phyloP scores from a whole-genome alignment of 1,140 invertebrate genomes.

The Aphaenogaster rudis region DNA sequence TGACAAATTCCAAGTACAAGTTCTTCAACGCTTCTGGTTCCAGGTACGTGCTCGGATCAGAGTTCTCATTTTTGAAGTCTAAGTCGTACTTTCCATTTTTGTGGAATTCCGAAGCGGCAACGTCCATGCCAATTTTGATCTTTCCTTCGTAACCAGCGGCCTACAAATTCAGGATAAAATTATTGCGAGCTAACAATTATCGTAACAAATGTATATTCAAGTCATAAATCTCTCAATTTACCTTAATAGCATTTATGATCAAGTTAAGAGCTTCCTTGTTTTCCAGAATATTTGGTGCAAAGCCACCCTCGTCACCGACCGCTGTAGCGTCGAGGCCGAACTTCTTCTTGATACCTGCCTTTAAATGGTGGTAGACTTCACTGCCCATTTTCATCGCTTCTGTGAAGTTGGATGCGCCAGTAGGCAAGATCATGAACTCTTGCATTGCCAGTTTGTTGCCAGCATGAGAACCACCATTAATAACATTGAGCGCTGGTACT shows the following conservation, averaged over 20 bases:
- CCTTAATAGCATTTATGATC: constrained; percentile 96
- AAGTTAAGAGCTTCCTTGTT: constrained; percentile 97
- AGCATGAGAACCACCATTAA: constrained; percentile 99
- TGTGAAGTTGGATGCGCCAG: constrained; percentile 95
- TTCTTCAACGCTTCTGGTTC: constrained; percentile 93
- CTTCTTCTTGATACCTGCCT: constrained; percentile 97
- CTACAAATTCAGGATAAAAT: constrained; percentile 79
- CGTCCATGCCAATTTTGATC: constrained; percentile 98
- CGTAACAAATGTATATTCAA: not conserved
- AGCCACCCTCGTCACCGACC: constrained; percentile 99
- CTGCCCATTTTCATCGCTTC: constrained; percentile 99
- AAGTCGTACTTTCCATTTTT: constrained; percentile 97
- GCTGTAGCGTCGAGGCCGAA: constrained; percentile 98
- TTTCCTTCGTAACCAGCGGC: constrained; percentile 88
- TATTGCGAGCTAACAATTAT: not conserved
- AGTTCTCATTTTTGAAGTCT: constrained; percentile 98
- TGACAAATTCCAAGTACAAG: constrained; percentile 96
- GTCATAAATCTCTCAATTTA: constrained; percentile 89
- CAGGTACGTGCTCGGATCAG: constrained; percentile 93
- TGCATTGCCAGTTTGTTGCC: constrained; percentile 99
- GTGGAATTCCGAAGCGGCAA: constrained; percentile 98
- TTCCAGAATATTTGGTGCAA: constrained; percentile 99
- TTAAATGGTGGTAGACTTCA: constrained; percentile 98
- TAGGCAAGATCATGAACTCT: constrained; percentile 97
- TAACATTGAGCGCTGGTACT: constrained; percentile 99